phyloP scores from a whole-genome alignment of 1,140 invertebrate species.

The Aphelenchoides besseyi region DNA sequence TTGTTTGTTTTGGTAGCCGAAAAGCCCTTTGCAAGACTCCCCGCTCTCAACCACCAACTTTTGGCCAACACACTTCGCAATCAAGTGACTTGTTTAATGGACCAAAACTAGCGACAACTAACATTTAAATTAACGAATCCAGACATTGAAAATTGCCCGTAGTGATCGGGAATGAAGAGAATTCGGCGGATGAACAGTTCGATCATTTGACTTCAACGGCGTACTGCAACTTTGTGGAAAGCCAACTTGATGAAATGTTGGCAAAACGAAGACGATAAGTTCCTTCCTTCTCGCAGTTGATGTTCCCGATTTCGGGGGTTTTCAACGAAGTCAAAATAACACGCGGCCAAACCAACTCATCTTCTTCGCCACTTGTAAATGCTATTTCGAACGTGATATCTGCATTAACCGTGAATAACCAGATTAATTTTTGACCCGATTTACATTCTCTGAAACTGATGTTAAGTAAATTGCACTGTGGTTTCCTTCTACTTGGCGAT shows the following conservation, averaged over 20 bases:
- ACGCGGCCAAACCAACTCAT: constrained; percentile 23
- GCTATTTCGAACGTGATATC: constrained; percentile 34
- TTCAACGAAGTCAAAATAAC: constrained; percentile 27
- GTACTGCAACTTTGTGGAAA: constrained; percentile 31
- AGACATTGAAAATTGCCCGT: too few species aligned
- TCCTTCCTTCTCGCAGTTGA: constrained; percentile 23
- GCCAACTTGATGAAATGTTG: constrained; percentile 21
- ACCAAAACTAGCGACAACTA: too few species aligned
- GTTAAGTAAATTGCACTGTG: neutral
- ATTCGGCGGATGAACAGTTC: too few species aligned
- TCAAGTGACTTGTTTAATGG: too few species aligned
- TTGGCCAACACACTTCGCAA: too few species aligned
- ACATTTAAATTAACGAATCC: too few species aligned
- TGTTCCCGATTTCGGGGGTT: constrained; percentile 25
- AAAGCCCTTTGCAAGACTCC: too few species aligned
- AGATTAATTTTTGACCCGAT: constrained; percentile 25
- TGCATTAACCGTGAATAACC: constrained; percentile 28
- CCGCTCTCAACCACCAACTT: too few species aligned
- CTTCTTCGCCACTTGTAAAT: neutral
- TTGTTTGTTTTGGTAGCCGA: too few species aligned
- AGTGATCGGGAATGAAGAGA: too few species aligned
- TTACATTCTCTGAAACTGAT: constrained; percentile 20
- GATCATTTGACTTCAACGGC: constrained; percentile 18
- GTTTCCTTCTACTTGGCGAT: constrained; percentile 2
- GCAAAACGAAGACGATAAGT: constrained; percentile 22